phyloP scores from a whole-genome alignment of 2,113 vertebrate species.

The Pangasianodon hypophthalmus region DNA sequence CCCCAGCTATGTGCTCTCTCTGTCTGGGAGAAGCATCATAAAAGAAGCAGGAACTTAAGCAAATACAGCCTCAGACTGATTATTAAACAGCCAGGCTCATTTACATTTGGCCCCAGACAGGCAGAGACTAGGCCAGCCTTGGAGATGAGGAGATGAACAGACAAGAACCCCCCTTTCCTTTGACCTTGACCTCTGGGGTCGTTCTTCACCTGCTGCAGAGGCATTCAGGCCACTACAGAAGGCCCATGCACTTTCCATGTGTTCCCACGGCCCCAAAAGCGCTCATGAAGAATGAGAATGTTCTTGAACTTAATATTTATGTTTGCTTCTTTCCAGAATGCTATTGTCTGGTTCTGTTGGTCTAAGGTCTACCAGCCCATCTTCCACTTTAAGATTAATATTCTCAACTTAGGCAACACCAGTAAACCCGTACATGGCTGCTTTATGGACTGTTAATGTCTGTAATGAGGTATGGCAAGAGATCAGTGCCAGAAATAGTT shows the following conservation, averaged over 20 bases:
- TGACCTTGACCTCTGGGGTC: conserved; percentile 80
- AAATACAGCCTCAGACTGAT: conserved; percentile 47
- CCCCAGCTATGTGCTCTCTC: conserved; percentile 1
- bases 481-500: neutral
- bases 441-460: neutral
- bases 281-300: conserved; percentile 10
- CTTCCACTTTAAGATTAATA: conserved; percentile 19
- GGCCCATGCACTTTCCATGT: conserved; percentile 68
- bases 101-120: conserved; percentile 49
- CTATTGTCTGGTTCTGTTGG: conserved; percentile 27
- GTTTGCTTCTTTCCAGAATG: conserved; percentile 25
- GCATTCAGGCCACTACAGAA: conserved; percentile 67
- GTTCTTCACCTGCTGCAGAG: conserved; percentile 71
- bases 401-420: conserved; percentile 5
- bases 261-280: conserved; percentile 68
- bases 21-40: conserved; percentile 24
- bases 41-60: conserved; percentile 38
- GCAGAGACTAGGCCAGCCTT: conserved; percentile 49
- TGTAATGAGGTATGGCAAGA: neutral
- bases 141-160: conserved; percentile 12
- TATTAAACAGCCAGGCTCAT: conserved; percentile 40
- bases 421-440: conserved; percentile 4
- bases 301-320: conserved; percentile 46
- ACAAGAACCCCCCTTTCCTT: conserved; percentile 48
- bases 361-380: neutral